Evolutionary conservation across 2,888 invertebrate species (phyloP).

Genomic region (Cryptocheilus praepositus): DNA sequence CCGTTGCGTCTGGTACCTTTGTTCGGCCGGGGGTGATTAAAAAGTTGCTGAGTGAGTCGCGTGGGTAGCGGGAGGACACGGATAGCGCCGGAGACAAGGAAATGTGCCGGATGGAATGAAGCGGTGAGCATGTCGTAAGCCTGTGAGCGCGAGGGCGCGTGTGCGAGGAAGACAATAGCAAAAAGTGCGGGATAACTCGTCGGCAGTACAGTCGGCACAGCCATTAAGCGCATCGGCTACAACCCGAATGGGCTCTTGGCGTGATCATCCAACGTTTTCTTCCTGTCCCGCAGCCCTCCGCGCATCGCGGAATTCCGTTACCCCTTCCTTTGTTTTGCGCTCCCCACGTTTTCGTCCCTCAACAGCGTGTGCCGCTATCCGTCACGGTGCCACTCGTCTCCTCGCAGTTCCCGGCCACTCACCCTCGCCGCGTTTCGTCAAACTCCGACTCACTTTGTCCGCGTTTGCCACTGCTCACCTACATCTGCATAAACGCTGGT

Average conservation of each 20-base stretch:
- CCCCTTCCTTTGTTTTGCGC: constrained; percentile 16
- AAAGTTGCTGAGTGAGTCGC: constrained; percentile 63
- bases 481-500: constrained; percentile 44
- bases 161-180: neutral
- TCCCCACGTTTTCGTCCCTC: constrained; percentile 26
- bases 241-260: constrained; percentile 54
- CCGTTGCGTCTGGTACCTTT: constrained; percentile 58
- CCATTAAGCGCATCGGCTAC: constrained; percentile 58
- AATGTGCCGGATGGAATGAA: constrained; percentile 1
- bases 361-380: constrained; percentile 29
- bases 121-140: neutral
- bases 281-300: constrained; percentile 33
- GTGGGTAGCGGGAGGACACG: constrained; percentile 35
- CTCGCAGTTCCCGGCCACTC: constrained; percentile 17
- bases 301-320: constrained; percentile 23
- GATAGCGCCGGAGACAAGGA: constrained; percentile 22
- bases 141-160: constrained; percentile 2
- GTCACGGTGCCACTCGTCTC: constrained; percentile 23
- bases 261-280: constrained; percentile 51
- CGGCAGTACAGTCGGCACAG: constrained; percentile 47
- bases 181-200: constrained; percentile 52
- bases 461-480: constrained; percentile 37
- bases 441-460: constrained; percentile 17
- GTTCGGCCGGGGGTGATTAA: constrained; percentile 66
- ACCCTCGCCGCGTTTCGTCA: constrained; percentile 19